Base-by-base conservation (phyloP, 2,888 invertebrate genomes). In the Vandiemenella viatica region DNA sequence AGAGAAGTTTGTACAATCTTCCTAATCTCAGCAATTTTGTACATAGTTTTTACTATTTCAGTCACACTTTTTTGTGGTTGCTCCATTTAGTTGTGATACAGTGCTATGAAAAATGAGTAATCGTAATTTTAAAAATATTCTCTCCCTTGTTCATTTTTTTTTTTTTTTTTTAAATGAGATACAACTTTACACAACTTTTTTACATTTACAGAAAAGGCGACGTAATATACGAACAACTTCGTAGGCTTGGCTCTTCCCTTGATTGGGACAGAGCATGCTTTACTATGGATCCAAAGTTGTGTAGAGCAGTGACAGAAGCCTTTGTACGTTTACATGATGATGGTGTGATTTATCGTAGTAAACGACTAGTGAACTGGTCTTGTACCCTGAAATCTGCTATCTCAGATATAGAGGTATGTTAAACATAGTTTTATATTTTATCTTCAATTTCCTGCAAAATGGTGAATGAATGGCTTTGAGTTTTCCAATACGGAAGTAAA, bases 281-380 rank as follows among this genome's bases (percentile, higher is more conserved):
- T 68, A 98, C 97, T 0, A 95, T 99, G 96, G 97, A 98, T 64
- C 80, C 87, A 43, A 80, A 80, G 57, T 76, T 89, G 63, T 82
- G 83, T 54, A 73, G 75, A 45, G 93, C 96, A 42, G 98, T 99
- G 4, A 84, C 79, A 10, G 91, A 95, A 63, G 96, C 96, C 0
- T 98, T 99, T 70, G 81, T 97, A 1, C 74, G 84, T 0, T 69
- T 96, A 26, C 90, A 92, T 63, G 90, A 92, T 52, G 74, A 74
- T 0, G 89, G 88, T 5, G 76, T 86, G 59, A 92, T 98, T 63
- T 97, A 96, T 67, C 77, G 97, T 15, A 88, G 89, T 45, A 91
- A 91, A 60, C 76, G 92, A 37, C 75, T 99, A 7, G 97, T 99
- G 4, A 98, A 99, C 71, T 99, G 98, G 98, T 97, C 95, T 0